Percentiles rank a stretch among this genome's conserved stretches.
Evolutionary conservation across 2,113 vertebrate species (phyloP).

Genomic region (Dromas ardeola): DNA sequence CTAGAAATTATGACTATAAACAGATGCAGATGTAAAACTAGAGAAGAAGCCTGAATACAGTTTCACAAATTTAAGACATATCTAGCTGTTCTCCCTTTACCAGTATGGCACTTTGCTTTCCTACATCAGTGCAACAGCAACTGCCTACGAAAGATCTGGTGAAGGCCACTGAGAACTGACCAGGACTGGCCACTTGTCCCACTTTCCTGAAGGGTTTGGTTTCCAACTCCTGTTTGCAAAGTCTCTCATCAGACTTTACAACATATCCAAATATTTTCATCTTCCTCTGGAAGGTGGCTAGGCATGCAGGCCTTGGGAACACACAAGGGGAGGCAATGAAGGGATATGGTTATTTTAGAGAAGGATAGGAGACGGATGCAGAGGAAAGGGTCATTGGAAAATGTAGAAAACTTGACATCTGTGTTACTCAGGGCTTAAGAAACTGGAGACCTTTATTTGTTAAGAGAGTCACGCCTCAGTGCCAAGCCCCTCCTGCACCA

Average conservation of each 20-base stretch:
- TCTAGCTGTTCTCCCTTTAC: not conserved
- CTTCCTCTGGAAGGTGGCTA: not conserved
- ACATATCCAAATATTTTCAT: not conserved
- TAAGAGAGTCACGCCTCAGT: not conserved
- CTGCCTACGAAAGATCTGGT: not conserved
- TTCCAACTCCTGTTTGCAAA: not conserved
- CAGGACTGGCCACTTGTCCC: not conserved
- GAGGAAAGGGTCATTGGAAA: not conserved
- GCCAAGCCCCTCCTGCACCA: not conserved
- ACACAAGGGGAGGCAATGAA: not conserved
- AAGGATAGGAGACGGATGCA: not conserved
- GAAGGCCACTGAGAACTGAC: not conserved
- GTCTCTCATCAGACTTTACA: not conserved
- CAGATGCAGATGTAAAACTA: not conserved
- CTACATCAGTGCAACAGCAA: not conserved
- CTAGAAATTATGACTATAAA: not conserved
- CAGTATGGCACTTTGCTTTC: constrained; percentile 3
- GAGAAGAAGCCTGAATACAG: not conserved
- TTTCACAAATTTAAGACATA: not conserved
- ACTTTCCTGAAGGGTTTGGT: not conserved
- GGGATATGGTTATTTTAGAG: not conserved
- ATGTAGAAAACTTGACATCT: not conserved
- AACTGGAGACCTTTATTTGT: not conserved
- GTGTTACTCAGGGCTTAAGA: not conserved
- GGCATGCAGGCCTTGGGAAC: accelerated